Percentiles rank a stretch among this genome's conserved stretches.
phyloP scores from a whole-genome alignment of 2,113 vertebrate species.

The Calyptomena viridis region DNA sequence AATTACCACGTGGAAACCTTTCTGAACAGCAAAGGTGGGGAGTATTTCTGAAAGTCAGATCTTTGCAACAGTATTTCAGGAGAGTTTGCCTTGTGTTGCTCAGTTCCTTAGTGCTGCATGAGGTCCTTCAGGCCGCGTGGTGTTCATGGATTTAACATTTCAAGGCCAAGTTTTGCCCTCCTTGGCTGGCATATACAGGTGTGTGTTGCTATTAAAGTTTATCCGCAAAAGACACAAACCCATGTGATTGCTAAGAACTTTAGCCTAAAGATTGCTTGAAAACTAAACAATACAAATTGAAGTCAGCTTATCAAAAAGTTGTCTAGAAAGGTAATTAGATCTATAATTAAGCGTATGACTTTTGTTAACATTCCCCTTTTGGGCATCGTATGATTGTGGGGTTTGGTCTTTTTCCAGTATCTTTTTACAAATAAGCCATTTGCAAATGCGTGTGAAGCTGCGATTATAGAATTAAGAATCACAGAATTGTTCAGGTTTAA shows the following conservation, averaged over 20 bases:
- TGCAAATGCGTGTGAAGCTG: neutral
- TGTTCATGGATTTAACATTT: neutral
- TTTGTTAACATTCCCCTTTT: slow-evolving; percentile 52
- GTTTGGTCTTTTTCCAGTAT: slow-evolving; percentile 54
- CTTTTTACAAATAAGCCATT: slow-evolving; percentile 46
- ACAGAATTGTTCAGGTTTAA: neutral
- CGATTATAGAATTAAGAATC: slow-evolving; percentile 26
- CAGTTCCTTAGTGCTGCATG: fast-evolving
- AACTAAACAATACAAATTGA: slow-evolving; percentile 28
- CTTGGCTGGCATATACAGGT: neutral
- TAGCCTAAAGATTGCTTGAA: slow-evolving; percentile 20
- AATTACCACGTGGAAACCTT: neutral
- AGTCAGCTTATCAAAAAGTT: slow-evolving; percentile 53
- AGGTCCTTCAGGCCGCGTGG: neutral
- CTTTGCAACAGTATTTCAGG: neutral
- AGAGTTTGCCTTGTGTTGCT: neutral
- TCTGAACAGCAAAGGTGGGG: neutral
- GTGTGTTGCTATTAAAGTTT: neutral
- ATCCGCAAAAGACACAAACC: neutral
- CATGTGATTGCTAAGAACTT: neutral
- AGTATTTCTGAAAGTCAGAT: neutral
- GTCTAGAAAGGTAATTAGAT: slow-evolving; percentile 46
- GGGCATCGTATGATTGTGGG: slow-evolving; percentile 13
- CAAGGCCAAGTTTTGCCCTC: neutral
- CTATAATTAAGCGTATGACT: slow-evolving; percentile 5